Percentiles rank a stretch among this genome's conserved stretches.
These are phyloP conservation scores for Gnathonemus longibarbis DNA, from an alignment of 2,113 vertebrate species.

Conservation along the genomic window DNA sequence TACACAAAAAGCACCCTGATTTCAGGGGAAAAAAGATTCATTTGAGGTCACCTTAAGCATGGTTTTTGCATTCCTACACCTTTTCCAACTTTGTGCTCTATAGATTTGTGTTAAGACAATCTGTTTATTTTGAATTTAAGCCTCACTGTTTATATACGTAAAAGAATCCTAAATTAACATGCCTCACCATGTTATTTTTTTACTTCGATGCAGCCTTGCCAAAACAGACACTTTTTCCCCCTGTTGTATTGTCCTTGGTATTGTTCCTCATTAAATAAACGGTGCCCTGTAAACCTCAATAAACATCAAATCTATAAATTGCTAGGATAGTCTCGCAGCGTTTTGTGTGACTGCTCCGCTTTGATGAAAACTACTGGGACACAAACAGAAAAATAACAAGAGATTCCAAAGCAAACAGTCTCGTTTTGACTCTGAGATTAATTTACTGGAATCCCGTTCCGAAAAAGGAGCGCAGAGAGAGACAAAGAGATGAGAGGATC, in stretches of 20 bases:
- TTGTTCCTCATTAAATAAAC: constrained; percentile 63
- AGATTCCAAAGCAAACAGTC: constrained; percentile 55
- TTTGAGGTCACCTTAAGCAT: background rate
- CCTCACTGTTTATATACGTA: background rate
- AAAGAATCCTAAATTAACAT: constrained; percentile 12
- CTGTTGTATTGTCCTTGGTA: constrained; percentile 41
- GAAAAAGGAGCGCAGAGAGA: constrained; percentile 37
- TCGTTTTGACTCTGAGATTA: constrained; percentile 78
- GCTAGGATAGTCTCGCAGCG: constrained; percentile 58
- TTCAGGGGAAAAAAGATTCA: background rate
- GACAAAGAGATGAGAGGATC: constrained; percentile 73
- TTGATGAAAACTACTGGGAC: constrained; percentile 71
- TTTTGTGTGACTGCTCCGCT: constrained; percentile 56
- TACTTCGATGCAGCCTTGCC: background rate
- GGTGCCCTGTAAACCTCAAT: constrained; percentile 55
- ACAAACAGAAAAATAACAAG: constrained; percentile 69
- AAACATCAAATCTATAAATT: constrained; percentile 68
- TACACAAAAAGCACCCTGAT: background rate
- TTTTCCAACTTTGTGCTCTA: background rate
- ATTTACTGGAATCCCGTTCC: constrained; percentile 81
- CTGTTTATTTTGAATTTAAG: background rate
- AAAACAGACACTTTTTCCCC: background rate
- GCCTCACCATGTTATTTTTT: background rate
- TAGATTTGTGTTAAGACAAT: background rate
- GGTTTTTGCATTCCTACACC: background rate